A percentile compares a stretch with the other conserved stretches of the same genome.
Evolutionary conservation across 92 coral and sea anemone genomes (phyloP).

Genomic region (Parazoanthus atlanticus): DNA sequence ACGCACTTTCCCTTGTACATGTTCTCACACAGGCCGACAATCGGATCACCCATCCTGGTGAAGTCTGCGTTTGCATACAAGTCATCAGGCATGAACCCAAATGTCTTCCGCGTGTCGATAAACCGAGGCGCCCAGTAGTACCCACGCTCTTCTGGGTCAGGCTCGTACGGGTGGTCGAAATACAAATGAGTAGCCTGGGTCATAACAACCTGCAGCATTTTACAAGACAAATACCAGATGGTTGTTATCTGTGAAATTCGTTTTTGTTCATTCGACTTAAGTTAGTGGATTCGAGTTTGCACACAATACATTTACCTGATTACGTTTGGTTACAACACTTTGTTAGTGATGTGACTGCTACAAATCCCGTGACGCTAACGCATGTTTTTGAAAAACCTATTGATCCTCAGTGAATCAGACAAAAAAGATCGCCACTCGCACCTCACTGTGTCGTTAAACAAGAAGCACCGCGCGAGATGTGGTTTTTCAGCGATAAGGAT

Average conservation of each 20-base stretch:
- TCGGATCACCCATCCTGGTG: slow-evolving; percentile 84
- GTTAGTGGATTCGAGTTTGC: too few relatives aligned
- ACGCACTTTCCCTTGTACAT: slow-evolving; percentile 90
- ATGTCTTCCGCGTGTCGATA: slow-evolving; percentile 93
- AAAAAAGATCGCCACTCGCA: background rate
- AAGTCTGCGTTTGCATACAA: slow-evolving; percentile 89
- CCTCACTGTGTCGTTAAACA: background rate
- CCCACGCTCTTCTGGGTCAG: slow-evolving; percentile 99
- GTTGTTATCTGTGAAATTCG: too few relatives aligned
- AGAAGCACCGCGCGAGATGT: background rate
- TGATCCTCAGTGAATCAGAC: background rate
- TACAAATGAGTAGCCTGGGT: slow-evolving; percentile 96
- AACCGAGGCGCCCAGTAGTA: slow-evolving; percentile 99
- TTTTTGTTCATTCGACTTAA: too few relatives aligned
- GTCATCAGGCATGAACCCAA: slow-evolving; percentile 94
- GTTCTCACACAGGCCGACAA: slow-evolving; percentile 74
- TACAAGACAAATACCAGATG: background rate
- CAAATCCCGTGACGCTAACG: background rate
- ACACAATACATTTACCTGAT: background rate
- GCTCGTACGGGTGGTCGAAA: slow-evolving; percentile 98
- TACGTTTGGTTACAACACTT: background rate
- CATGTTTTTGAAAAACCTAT: too few relatives aligned
- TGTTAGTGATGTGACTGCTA: too few relatives aligned
- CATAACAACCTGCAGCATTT: slow-evolving; percentile 73
- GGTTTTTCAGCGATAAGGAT: background rate